Evolutionary conservation across 2,888 invertebrate genomes (phyloP).

Genomic region (Zootermopsis nevadensis): DNA sequence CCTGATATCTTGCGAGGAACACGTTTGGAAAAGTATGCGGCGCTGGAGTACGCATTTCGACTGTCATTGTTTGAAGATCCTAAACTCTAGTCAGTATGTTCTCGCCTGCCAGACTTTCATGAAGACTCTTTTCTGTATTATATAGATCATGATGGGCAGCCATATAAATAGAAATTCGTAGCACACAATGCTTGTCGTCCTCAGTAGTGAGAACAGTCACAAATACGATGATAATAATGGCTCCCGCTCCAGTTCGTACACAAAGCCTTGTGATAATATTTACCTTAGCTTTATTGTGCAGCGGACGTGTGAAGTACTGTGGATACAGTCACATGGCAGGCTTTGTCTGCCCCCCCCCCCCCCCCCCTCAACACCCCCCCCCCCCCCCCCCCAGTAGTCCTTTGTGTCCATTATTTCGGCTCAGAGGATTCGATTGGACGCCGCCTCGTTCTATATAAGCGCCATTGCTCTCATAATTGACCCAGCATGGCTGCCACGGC

Average conservation of each 20-base stretch:
- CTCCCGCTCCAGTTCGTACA: constrained; percentile 25
- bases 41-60: too few species aligned
- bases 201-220: constrained; percentile 40
- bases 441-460: constrained; percentile 28
- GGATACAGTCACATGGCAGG: constrained; percentile 26
- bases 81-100: too few species aligned
- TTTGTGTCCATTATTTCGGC: constrained; percentile 48
- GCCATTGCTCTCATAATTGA: constrained; percentile 48
- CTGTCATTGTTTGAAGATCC: too few species aligned
- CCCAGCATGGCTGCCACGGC: constrained; percentile 43
- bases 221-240: constrained; percentile 35
- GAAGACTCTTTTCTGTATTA: neutral
- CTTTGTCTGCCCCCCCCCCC: constrained; percentile 6
- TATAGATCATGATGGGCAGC: neutral
- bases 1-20: too few species aligned
- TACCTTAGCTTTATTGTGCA: constrained; percentile 51
- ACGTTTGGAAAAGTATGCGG: too few species aligned
- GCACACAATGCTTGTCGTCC: constrained; percentile 4
- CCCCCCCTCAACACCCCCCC: neutral
- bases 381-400: neutral
- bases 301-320: constrained; percentile 41
- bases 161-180: neutral
- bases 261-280: constrained; percentile 51
- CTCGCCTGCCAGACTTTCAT: too few species aligned
- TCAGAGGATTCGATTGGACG: constrained; percentile 45